Evolutionary conservation across 2,888 invertebrate species (phyloP).

Genomic region (Nyleta sp.): DNA sequence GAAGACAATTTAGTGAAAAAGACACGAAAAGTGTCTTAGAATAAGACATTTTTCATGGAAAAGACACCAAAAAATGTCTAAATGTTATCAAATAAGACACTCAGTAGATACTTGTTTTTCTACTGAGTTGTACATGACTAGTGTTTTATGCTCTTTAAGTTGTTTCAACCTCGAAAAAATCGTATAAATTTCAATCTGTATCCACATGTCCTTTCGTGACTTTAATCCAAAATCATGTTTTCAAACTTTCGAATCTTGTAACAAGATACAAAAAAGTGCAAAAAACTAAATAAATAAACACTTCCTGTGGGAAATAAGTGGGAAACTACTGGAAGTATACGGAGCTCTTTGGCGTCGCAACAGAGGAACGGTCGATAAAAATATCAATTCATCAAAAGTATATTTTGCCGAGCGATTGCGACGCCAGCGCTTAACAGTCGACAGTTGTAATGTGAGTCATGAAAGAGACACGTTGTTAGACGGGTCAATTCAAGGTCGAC

Average conservation of each 20-base stretch:
- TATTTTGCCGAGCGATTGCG: not conserved
- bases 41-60: too few relatives aligned
- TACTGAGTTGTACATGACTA: too few relatives aligned
- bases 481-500: conserved; percentile 58
- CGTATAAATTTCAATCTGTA: conserved; percentile 16
- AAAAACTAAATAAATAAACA: conserved; percentile 18
- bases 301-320: conserved; percentile 9
- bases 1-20: too few relatives aligned
- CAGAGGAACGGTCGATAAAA: not conserved
- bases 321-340: not conserved
- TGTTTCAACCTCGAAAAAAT: conserved; percentile 4
- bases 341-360: too few relatives aligned
- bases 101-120: too few relatives aligned
- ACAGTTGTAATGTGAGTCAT: conserved; percentile 44
- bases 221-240: conserved; percentile 20
- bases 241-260: conserved; percentile 9
- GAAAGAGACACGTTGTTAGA: conserved; percentile 50
- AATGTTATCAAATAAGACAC: too few relatives aligned
- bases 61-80: too few relatives aligned
- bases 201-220: not conserved
- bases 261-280: not conserved
- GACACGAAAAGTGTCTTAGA: too few relatives aligned
- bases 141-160: too few relatives aligned
- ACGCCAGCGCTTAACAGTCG: not conserved
- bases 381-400: conserved; percentile 2